Conservation (phyloP, 2,797 vertebrate genomes). For the Buphagus erythrorhynchus region DNA sequence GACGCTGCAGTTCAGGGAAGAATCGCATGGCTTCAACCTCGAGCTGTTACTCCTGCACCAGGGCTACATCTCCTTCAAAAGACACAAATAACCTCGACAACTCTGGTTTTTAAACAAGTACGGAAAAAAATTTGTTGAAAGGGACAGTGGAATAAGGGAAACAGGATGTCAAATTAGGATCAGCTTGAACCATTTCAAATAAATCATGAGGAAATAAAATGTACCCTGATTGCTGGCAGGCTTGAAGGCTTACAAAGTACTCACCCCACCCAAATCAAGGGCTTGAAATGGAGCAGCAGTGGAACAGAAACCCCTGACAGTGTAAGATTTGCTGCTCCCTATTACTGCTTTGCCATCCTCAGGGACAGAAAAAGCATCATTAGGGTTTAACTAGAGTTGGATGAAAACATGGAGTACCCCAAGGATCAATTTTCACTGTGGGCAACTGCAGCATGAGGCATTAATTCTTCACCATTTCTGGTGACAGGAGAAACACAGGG, state of each 20-base stretch:
- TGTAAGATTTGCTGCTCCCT: conserved; percentile 3
- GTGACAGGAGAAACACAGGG: background rate
- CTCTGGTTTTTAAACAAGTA: background rate
- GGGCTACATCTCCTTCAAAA: background rate
- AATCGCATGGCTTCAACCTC: background rate
- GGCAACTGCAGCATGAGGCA: conserved; percentile 27
- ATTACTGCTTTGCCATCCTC: background rate
- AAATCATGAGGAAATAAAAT: conserved; percentile 9
- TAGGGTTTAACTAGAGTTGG: conserved; percentile 26
- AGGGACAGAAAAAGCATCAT: conserved; percentile 32
- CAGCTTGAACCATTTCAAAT: conserved; percentile 33
- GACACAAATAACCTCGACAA: background rate
- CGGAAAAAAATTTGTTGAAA: conserved; percentile 23
- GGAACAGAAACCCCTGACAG: background rate
- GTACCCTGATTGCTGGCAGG: conserved; percentile 30
- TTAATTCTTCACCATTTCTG: conserved; percentile 45
- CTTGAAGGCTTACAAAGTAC: conserved; percentile 2
- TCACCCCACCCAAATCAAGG: background rate
- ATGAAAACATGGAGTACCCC: conserved; percentile 50
- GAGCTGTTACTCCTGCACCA: background rate
- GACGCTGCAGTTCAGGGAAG: background rate
- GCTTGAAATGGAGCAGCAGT: conserved; percentile 13
- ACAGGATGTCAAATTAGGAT: conserved; percentile 29
- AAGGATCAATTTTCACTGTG: conserved; percentile 59
- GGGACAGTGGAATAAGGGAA: conserved; percentile 31